phyloP scores from a whole-genome alignment of 2,888 invertebrate species.

The Aradus depressus region DNA sequence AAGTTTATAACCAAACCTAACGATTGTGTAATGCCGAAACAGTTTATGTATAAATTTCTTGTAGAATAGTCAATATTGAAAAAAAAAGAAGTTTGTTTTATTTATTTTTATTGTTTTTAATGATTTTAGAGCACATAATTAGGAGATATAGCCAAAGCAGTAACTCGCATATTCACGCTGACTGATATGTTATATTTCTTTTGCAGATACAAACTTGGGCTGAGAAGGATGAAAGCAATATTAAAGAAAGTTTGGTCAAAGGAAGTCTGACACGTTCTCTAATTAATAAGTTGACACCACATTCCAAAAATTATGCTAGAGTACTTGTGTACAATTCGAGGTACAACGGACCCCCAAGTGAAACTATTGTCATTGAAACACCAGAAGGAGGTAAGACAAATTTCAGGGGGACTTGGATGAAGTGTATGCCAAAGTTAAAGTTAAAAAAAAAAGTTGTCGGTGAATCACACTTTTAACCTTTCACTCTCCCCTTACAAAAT shows the following conservation, averaged over 20 bases:
- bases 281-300: slow-evolving; percentile 75
- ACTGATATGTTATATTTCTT: background rate
- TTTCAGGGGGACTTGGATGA: no score
- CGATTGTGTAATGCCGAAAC: no score
- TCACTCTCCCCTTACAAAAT: no score
- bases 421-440: no score
- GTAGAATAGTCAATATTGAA: no score
- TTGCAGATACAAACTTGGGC: slow-evolving; percentile 82
- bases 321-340: slow-evolving; percentile 85
- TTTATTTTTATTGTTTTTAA: no score
- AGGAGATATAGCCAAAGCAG: no score
- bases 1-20: no score
- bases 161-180: background rate
- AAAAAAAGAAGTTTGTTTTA: no score
- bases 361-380: slow-evolving; percentile 69
- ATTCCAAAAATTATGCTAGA: slow-evolving; percentile 74
- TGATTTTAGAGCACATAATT: no score
- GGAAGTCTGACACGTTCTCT: slow-evolving; percentile 58
- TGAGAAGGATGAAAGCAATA: slow-evolving; percentile 51
- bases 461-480: background rate
- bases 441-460: no score
- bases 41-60: no score
- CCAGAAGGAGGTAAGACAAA: slow-evolving; percentile 66
- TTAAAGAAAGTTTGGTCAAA: slow-evolving; percentile 61
- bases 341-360: slow-evolving; percentile 83